Conservation (phyloP, 2,888 invertebrate species). For the Spodoptera picta region DNA sequence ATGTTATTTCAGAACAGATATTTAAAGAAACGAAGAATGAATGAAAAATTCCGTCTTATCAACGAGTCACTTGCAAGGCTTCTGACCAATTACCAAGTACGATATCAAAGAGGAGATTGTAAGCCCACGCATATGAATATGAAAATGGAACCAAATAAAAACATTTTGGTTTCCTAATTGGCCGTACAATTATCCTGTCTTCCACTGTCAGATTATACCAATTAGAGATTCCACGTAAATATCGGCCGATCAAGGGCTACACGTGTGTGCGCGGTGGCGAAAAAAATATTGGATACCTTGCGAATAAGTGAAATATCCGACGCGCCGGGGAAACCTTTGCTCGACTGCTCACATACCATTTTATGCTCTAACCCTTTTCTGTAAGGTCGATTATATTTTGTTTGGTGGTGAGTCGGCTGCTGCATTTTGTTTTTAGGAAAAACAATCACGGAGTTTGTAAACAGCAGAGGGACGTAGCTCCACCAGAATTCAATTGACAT, state of each 20-base stretch:
- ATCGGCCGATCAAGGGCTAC: conserved; percentile 14
- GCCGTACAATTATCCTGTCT: conserved; percentile 26
- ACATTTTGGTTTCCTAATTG: conserved; percentile 30
- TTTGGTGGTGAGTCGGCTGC: background rate
- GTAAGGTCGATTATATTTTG: conserved; percentile 2
- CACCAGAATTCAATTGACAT: conserved; percentile 27
- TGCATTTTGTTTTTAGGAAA: conserved; percentile 7
- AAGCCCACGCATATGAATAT: conserved; percentile 10
- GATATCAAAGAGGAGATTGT: conserved; percentile 23
- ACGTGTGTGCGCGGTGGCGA: conserved; percentile 6
- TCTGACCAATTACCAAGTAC: conserved; percentile 20
- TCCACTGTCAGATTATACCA: conserved; percentile 39
- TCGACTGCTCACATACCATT: conserved; percentile 5
- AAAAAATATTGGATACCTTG: conserved; percentile 28
- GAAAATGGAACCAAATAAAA: conserved; percentile 12
- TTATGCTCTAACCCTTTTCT: background rate
- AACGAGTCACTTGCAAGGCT: conserved; percentile 6
- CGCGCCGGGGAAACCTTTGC: background rate
- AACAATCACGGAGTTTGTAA: conserved; percentile 15
- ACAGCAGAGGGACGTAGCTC: conserved; percentile 17
- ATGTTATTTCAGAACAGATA: too few relatives aligned
- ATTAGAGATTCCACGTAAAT: conserved; percentile 29
- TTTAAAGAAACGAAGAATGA: background rate
- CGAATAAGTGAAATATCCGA: conserved; percentile 11
- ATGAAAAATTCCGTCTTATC: background rate